Evolutionary conservation across 1,140 invertebrate species (phyloP).

Genomic region (Platyura marginata): DNA sequence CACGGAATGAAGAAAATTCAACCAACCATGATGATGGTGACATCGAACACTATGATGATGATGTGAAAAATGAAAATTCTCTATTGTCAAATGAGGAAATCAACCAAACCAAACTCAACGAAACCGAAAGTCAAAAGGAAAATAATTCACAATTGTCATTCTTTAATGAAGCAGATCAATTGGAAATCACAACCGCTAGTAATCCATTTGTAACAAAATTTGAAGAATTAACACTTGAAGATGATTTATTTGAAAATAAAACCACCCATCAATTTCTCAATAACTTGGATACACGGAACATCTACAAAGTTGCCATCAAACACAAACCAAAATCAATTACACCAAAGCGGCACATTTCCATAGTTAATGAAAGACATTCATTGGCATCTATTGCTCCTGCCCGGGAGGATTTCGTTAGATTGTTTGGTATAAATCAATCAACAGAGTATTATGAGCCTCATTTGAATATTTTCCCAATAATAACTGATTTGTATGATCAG

Average conservation of each 20-base stretch:
- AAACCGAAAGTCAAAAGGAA: background rate
- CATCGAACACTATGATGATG: too few species aligned
- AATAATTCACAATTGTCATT: conserved; percentile 2
- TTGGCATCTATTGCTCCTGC: background rate
- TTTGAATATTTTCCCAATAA: conserved; percentile 14
- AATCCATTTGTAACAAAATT: background rate
- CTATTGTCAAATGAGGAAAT: background rate
- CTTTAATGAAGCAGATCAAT: conserved; percentile 4
- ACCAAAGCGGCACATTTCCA: too few species aligned
- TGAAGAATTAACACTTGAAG: too few species aligned
- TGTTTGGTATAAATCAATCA: conserved; percentile 13
- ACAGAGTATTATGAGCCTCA: conserved; percentile 17
- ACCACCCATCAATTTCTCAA: background rate
- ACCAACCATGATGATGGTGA: background rate
- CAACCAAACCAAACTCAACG: background rate
- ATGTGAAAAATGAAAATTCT: background rate
- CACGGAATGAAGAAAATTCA: background rate
- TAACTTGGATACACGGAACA: conserved; percentile 5
- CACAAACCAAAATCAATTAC: conserved; percentile 13
- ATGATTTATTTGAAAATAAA: background rate
- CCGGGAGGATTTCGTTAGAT: conserved; percentile 11
- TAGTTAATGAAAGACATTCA: too few species aligned
- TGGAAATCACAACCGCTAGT: background rate
- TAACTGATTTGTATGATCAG: conserved; percentile 23
- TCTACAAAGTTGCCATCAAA: conserved; percentile 14